phyloP scores from a whole-genome alignment of 2,113 vertebrate genomes.

The Tupaia tana region DNA sequence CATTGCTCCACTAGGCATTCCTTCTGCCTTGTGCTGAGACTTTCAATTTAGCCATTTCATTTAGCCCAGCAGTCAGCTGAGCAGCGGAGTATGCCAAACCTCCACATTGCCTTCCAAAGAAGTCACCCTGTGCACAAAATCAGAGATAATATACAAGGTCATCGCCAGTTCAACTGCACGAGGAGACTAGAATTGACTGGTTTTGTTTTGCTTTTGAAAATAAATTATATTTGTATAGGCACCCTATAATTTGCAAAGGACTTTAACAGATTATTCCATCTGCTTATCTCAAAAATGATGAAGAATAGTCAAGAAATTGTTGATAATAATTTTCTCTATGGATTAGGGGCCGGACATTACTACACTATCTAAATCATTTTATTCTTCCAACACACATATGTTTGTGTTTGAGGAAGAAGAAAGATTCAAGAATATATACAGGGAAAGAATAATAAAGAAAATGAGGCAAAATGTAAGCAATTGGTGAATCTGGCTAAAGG shows the following conservation, averaged over 20 bases:
- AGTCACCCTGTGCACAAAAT: background rate
- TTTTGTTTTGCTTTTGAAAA: background rate
- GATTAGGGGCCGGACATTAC: background rate
- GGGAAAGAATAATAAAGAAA: background rate
- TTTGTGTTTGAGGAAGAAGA: slow-evolving; percentile 29
- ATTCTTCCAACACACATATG: background rate
- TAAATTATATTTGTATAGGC: background rate
- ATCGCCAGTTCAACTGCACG: background rate
- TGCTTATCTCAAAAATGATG: background rate
- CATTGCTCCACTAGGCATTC: background rate
- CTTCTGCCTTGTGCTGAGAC: background rate
- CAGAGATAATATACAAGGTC: background rate
- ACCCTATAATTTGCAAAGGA: background rate
- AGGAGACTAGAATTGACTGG: background rate
- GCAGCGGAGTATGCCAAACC: background rate
- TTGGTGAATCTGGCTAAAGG: background rate
- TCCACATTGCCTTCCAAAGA: background rate
- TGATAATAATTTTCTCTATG: background rate
- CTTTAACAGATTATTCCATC: background rate
- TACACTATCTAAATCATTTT: background rate
- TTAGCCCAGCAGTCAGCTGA: background rate
- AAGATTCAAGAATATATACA: background rate
- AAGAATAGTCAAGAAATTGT: background rate
- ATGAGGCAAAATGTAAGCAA: background rate
- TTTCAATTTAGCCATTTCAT: background rate